Conservation (phyloP, 1,140 invertebrate genomes). For the Ptiloglossa arizonensis region DNA sequence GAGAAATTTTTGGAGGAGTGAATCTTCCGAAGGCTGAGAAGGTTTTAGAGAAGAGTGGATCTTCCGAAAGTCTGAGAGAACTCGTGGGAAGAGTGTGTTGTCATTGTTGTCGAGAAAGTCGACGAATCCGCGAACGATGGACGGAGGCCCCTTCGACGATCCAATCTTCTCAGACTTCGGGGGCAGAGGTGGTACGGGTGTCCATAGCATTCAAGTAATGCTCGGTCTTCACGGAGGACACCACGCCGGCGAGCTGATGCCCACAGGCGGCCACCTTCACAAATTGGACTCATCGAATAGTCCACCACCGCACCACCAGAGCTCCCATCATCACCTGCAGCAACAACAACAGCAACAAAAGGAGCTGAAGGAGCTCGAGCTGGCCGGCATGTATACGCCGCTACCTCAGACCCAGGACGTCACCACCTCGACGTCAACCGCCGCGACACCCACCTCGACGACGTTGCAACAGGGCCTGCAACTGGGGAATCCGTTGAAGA, state of each 20-base stretch:
- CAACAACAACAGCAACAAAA: slow-evolving; percentile 76
- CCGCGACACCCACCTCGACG: slow-evolving; percentile 73
- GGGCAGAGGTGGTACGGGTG: slow-evolving; percentile 82
- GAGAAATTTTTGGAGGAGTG: too few species aligned
- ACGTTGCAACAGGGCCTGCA: slow-evolving; percentile 76
- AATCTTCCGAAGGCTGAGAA: too few species aligned
- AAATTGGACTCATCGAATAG: slow-evolving; percentile 82
- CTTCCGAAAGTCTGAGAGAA: too few species aligned
- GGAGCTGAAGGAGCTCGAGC: slow-evolving; percentile 78
- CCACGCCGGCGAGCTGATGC: slow-evolving; percentile 80
- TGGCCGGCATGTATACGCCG: slow-evolving; percentile 79
- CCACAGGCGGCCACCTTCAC: slow-evolving; percentile 79
- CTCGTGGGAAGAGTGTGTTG: too few species aligned
- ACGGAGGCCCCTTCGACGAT: slow-evolving; percentile 88
- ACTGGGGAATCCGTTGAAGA: slow-evolving; percentile 75
- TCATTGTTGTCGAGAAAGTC: too few species aligned
- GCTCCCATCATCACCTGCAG: slow-evolving; percentile 73
- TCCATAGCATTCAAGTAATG: slow-evolving; percentile 88
- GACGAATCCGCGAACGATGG: slow-evolving; percentile 81
- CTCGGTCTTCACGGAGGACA: slow-evolving; percentile 84
- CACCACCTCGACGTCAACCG: slow-evolving; percentile 74
- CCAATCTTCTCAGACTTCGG: slow-evolving; percentile 89
- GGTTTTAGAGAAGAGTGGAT: too few species aligned
- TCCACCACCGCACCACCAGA: slow-evolving; percentile 78
- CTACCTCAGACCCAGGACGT: slow-evolving; percentile 77